Evolutionary conservation across 2,888 invertebrate species (phyloP).

Genomic region (Cosmia pyralina): DNA sequence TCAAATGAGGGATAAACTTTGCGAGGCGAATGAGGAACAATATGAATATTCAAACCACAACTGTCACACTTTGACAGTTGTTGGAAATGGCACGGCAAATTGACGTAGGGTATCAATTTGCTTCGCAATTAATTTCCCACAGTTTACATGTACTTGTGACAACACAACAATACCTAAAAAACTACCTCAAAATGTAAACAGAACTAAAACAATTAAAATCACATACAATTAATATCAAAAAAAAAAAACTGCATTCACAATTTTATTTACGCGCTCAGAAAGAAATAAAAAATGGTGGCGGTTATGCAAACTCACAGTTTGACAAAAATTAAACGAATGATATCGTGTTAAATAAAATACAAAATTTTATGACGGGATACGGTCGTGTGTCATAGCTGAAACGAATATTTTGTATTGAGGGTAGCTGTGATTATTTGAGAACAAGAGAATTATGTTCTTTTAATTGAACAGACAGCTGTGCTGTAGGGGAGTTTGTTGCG

Average conservation of each 20-base stretch:
- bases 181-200: not conserved
- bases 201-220: not conserved
- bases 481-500: not conserved
- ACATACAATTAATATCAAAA: not conserved
- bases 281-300: conserved; percentile 28
- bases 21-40: too few relatives aligned
- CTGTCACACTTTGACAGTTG: too few relatives aligned
- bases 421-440: conserved; percentile 4
- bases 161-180: not conserved
- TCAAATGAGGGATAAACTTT: too few relatives aligned
- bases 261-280: conserved; percentile 20
- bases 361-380: conserved; percentile 34
- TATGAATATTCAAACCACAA: too few relatives aligned
- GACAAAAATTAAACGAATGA: conserved; percentile 41
- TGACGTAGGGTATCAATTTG: not conserved
- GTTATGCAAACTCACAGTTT: conserved; percentile 28
- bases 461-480: not conserved
- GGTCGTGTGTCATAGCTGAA: conserved; percentile 13
- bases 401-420: conserved; percentile 15
- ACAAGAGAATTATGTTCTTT: not conserved
- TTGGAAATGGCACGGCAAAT: not conserved
- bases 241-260: conserved; percentile 2
- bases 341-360: conserved; percentile 28
- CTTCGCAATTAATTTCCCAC: too few relatives aligned
- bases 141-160: too few relatives aligned